Evolutionary conservation across 2,888 invertebrate genomes (phyloP).

Genomic region (Atherix ibis): DNA sequence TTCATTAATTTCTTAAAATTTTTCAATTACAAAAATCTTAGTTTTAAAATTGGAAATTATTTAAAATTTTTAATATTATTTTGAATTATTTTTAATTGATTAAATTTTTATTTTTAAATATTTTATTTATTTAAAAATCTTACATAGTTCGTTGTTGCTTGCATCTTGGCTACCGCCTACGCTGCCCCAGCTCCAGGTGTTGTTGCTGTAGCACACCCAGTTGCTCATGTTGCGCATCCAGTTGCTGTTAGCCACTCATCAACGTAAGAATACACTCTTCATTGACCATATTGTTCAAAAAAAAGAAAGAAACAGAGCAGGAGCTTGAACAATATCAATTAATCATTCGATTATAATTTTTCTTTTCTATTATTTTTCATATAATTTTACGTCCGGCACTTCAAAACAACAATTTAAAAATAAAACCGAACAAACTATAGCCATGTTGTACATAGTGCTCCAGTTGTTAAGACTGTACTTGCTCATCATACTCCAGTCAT

Average conservation of each 20-base stretch:
- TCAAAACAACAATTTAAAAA: neutral
- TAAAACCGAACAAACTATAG: neutral
- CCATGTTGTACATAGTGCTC: slow-evolving; percentile 5
- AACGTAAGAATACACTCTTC: slow-evolving; percentile 6
- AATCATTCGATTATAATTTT: too few relatives aligned
- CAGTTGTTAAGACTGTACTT: slow-evolving; percentile 7
- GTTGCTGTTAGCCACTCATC: slow-evolving; percentile 10
- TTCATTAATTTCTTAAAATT: too few relatives aligned
- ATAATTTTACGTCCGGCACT: too few relatives aligned
- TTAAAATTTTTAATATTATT: neutral
- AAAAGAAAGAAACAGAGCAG: too few relatives aligned
- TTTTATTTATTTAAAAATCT: too few relatives aligned
- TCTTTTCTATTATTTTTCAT: too few relatives aligned
- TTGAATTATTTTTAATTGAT: neutral
- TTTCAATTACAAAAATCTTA: too few relatives aligned
- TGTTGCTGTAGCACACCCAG: slow-evolving; percentile 15
- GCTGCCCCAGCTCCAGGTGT: slow-evolving; percentile 29
- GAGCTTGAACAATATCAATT: too few relatives aligned
- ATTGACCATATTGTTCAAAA: too few relatives aligned
- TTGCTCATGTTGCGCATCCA: slow-evolving; percentile 7
- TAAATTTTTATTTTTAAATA: slow-evolving; percentile 2
- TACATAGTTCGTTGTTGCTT: slow-evolving; percentile 28
- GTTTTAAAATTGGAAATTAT: too few relatives aligned
- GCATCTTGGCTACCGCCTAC: slow-evolving; percentile 20
- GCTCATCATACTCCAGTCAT: slow-evolving; percentile 2